Evolutionary conservation across 2,888 invertebrate genomes (phyloP).

Genomic region (Tuberolachnus salignus): DNA sequence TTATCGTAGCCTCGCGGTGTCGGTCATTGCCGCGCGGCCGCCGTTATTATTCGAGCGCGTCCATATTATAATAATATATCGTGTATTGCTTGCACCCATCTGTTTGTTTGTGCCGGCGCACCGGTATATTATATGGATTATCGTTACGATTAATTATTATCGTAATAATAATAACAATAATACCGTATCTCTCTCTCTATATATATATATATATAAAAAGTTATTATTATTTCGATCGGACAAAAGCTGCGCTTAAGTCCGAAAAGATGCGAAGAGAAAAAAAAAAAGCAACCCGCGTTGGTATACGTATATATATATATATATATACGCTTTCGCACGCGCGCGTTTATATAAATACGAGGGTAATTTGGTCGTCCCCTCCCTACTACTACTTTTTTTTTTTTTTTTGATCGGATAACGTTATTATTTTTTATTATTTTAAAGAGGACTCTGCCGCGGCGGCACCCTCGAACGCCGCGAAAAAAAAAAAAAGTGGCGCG

Average conservation of each 20-base stretch:
- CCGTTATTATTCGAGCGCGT: not conserved
- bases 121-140: too few relatives aligned
- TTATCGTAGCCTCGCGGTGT: not conserved
- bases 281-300: too few relatives aligned
- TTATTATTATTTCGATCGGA: slow-evolving; percentile 33
- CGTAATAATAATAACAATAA: not conserved
- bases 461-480: not conserved
- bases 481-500: slow-evolving; percentile 6
- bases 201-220: too few relatives aligned
- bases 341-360: slow-evolving; percentile 45
- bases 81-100: slow-evolving; percentile 13
- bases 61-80: not conserved
- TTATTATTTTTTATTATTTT: slow-evolving; percentile 7
- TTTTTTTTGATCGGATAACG: slow-evolving; percentile 7
- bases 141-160: slow-evolving; percentile 36
- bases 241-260: slow-evolving; percentile 22
- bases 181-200: too few relatives aligned
- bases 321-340: not conserved
- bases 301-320: too few relatives aligned
- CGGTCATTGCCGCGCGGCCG: not conserved
- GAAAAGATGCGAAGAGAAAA: too few relatives aligned
- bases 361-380: slow-evolving; percentile 42
- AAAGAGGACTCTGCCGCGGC: not conserved
- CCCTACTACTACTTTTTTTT: too few relatives aligned
- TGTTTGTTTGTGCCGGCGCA: not conserved